Evolutionary conservation across 2,888 invertebrate genomes (phyloP).

Genomic region (Sturmia bella): DNA sequence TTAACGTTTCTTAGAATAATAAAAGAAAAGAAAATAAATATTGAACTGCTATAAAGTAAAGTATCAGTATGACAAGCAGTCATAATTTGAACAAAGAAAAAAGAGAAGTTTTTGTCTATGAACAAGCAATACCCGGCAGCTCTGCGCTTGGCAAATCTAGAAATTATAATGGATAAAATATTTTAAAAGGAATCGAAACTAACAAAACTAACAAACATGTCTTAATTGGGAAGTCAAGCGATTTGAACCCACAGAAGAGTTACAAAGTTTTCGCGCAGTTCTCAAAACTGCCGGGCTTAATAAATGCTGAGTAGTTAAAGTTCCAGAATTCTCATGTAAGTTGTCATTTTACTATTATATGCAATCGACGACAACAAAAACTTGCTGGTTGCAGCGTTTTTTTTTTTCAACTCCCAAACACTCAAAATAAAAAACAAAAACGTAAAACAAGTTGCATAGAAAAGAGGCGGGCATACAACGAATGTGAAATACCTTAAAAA

Average conservation of each 20-base stretch:
- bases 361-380: slow-evolving; percentile 45
- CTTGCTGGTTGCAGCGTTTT: slow-evolving; percentile 43
- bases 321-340: background rate
- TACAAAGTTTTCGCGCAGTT: background rate
- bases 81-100: slow-evolving; percentile 25
- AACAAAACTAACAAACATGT: too few relatives aligned
- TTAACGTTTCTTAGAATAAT: slow-evolving; percentile 46
- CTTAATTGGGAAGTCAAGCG: too few relatives aligned
- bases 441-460: slow-evolving; percentile 5
- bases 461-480: background rate
- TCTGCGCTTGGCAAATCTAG: background rate
- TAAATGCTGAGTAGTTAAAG: background rate
- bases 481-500: slow-evolving; percentile 1
- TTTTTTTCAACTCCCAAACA: slow-evolving; percentile 46
- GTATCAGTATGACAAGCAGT: slow-evolving; percentile 44
- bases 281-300: slow-evolving; percentile 11
- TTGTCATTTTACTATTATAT: slow-evolving; percentile 33
- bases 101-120: slow-evolving; percentile 28
- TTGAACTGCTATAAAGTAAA: slow-evolving; percentile 31
- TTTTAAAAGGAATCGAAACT: too few relatives aligned
- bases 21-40: slow-evolving; percentile 28
- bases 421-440: slow-evolving; percentile 30
- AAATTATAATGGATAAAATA: too few relatives aligned
- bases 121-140: slow-evolving; percentile 1
- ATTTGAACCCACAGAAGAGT: too few relatives aligned